A percentile compares a stretch with the other conserved stretches of the same genome.
These are phyloP conservation scores for Takifugu bimaculatus DNA, from an alignment of 2,113 vertebrate species.

Conservation along the genomic window DNA sequence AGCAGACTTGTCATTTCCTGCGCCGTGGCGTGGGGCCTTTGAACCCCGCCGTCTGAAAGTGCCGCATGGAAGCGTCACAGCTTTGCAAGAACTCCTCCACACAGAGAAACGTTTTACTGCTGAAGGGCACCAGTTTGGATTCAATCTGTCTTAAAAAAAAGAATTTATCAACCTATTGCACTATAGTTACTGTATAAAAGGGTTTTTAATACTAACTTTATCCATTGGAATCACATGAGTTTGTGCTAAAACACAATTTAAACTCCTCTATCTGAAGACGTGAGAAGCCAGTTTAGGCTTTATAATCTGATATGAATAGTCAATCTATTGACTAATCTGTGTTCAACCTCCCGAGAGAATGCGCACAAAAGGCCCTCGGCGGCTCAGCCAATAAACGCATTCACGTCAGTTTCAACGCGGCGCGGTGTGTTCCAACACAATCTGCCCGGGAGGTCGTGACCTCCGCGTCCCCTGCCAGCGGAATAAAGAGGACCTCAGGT, in stretches of 20 bases:
- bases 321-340: conserved; percentile 62
- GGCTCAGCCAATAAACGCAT: conserved; percentile 58
- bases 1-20: conserved; percentile 69
- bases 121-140: too few relatives aligned
- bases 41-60: conserved; percentile 44
- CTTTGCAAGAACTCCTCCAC: too few relatives aligned
- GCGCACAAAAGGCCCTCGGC: conserved; percentile 44
- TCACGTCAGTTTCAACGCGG: conserved; percentile 63
- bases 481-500: conserved; percentile 86
- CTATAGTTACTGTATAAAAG: too few relatives aligned
- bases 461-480: conserved; percentile 75
- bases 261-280: conserved; percentile 3
- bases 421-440: conserved; percentile 62
- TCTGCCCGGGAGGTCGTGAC: conserved; percentile 79
- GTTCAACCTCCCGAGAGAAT: conserved; percentile 53
- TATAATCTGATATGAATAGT: conserved; percentile 52
- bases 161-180: too few relatives aligned
- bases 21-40: conserved; percentile 57
- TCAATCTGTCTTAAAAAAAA: too few relatives aligned
- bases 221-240: too few relatives aligned
- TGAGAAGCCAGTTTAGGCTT: conserved; percentile 7
- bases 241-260: too few relatives aligned
- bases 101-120: too few relatives aligned
- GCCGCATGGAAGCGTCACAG: too few relatives aligned
- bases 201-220: too few relatives aligned